Conservation (phyloP, 2,888 invertebrate species). For the Drosophila ezoana region DNA sequence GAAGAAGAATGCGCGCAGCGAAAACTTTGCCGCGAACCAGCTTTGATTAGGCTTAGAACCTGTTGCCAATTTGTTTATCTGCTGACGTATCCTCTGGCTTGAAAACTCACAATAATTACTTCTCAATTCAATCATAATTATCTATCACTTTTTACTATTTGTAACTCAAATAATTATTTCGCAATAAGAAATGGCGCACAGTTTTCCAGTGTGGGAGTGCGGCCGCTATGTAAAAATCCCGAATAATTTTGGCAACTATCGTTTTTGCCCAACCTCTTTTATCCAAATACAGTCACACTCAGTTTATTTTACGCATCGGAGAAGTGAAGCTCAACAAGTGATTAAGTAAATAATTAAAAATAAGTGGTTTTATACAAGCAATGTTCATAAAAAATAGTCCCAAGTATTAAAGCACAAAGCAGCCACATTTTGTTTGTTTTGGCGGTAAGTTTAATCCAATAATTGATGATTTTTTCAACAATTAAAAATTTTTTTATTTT, state of each 20-base stretch:
- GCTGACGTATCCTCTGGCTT: neutral
- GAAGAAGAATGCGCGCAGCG: neutral
- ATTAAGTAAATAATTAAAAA: too few relatives aligned
- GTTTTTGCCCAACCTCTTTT: neutral
- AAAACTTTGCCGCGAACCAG: neutral
- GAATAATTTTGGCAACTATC: neutral
- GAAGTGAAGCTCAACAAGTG: too few relatives aligned
- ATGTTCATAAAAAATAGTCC: too few relatives aligned
- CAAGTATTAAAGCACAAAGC: too few relatives aligned
- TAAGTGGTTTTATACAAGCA: too few relatives aligned
- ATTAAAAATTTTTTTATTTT: too few relatives aligned
- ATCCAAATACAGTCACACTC: neutral
- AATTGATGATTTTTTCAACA: too few relatives aligned
- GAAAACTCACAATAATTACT: too few relatives aligned
- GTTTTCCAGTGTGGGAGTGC: neutral
- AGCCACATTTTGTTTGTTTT: too few relatives aligned
- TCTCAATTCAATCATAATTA: too few relatives aligned
- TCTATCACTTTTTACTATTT: neutral
- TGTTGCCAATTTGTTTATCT: conserved; percentile 7
- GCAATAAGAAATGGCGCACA: neutral
- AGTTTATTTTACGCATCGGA: neutral
- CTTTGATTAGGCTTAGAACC: conserved; percentile 34
- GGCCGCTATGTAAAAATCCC: neutral
- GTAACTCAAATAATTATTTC: neutral
- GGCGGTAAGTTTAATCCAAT: too few relatives aligned